Base-by-base conservation (phyloP, 1,140 invertebrate genomes). In the Samia ricini region DNA sequence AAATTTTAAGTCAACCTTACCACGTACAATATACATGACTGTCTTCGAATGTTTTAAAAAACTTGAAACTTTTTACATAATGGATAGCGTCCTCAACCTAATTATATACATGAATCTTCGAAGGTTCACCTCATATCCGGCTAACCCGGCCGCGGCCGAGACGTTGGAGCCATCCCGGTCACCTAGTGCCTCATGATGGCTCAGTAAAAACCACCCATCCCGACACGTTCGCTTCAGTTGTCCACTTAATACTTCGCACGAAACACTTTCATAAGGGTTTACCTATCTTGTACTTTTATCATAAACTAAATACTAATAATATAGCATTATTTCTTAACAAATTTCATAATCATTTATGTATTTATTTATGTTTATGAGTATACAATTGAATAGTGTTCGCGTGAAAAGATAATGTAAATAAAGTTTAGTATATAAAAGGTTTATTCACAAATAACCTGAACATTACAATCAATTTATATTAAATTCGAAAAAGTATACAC, bases 151-250 rank as follows among this genome's bases (percentile, higher is more conserved):
- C 85, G 81, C 71, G 81, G 72, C 74, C 76, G 84, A 72, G 85
- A 88, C 75, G 83, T 83, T 85, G 75, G 87, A 70, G 87, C 87
- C 80, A 88, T 89, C 85, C 85, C 83, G 87, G 87, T 89, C 87
- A 87, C 77, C 74, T n/a, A n/a, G n/a, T n/a, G n/a, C n/a, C 63
- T 60, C 33, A 12, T 56, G 51, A 61, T 65, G 61, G 51, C 55
- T 36, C 51, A 63, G 54, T 60, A 58, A 54, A 63, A 61, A 18
- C 23, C 10, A 42, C 20, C 51, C 60, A 48, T 56, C 57, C 54
- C 42, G 26, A 20, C 42, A 26, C 61, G 56, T 63, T 64, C 60
- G 56, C 21, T 36, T 60, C 60, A 49, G 60, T 42, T 62, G 55
- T 61, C 62, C 66, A 68, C 23, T 61, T 51, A 18, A 60, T 50